These are phyloP conservation scores for Tachystola acroxantha DNA, from an alignment of 2,888 invertebrate species.

Conservation along the genomic window DNA sequence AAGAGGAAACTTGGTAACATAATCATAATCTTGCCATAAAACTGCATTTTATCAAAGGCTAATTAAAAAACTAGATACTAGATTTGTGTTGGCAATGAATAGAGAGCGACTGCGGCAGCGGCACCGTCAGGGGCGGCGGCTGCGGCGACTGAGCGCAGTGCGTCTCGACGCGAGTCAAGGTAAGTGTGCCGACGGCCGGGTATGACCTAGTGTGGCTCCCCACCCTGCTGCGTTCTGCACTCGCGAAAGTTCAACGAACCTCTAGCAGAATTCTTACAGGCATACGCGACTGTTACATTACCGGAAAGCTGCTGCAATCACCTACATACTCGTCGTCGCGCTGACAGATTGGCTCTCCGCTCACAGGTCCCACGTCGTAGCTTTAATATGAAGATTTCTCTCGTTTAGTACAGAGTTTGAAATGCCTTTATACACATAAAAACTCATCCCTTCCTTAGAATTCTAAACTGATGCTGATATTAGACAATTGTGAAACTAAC, in stretches of 20 bases:
- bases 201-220: slow-evolving; percentile 73
- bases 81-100: no score
- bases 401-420: no score
- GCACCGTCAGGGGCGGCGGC: slow-evolving; percentile 24
- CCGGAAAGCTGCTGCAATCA: slow-evolving; percentile 72
- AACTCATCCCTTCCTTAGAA: no score
- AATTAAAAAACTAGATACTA: no score
- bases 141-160: slow-evolving; percentile 46
- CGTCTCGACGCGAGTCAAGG: slow-evolving; percentile 74
- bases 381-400: no score
- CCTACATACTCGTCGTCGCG: slow-evolving; percentile 24
- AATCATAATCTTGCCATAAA: no score
- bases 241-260: slow-evolving; percentile 75
- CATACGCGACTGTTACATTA: slow-evolving; percentile 74
- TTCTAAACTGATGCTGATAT: no score
- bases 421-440: no score
- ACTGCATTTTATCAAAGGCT: no score
- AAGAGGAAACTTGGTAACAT: no score
- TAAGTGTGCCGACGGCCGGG: slow-evolving; percentile 76
- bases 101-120: slow-evolving; percentile 22
- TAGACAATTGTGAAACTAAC: no score
- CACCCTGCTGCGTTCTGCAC: slow-evolving; percentile 68
- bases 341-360: slow-evolving; percentile 18
- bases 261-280: slow-evolving; percentile 71
- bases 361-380: background rate